A percentile compares a stretch with the other conserved stretches of the same genome.
Conservation (phyloP, 2,888 invertebrate genomes). For the Dysmachus trigonus region DNA sequence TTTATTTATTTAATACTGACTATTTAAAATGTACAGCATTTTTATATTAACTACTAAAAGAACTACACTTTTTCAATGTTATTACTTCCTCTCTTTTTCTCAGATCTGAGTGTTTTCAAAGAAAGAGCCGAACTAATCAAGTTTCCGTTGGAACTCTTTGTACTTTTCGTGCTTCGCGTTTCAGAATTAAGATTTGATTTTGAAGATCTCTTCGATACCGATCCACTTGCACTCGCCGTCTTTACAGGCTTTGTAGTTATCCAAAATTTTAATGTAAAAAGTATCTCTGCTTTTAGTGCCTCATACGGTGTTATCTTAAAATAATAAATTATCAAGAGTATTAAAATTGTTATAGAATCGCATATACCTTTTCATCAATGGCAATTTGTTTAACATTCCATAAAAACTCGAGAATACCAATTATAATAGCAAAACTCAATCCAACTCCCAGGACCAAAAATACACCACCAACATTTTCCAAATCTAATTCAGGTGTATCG, state of each 20-base stretch:
- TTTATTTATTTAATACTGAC: not conserved
- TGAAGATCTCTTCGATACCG: slow-evolving; percentile 55
- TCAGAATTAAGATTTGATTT: slow-evolving; percentile 52
- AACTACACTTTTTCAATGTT: not conserved
- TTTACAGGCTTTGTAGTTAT: slow-evolving; percentile 76
- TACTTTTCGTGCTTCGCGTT: not conserved
- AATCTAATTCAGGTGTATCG: slow-evolving; percentile 60
- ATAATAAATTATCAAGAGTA: not conserved
- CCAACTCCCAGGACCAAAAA: slow-evolving; percentile 86
- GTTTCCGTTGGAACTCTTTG: not conserved
- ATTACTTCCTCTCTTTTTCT: not conserved
- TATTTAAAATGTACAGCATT: not conserved
- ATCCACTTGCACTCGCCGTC: slow-evolving; percentile 52
- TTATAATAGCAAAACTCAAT: slow-evolving; percentile 73
- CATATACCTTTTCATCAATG: slow-evolving; percentile 77
- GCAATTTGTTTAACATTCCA: slow-evolving; percentile 84
- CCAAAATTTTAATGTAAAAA: slow-evolving; percentile 78
- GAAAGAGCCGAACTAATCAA: not conserved
- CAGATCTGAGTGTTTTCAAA: not conserved
- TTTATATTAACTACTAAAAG: not conserved
- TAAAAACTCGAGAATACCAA: slow-evolving; percentile 85
- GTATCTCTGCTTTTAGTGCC: slow-evolving; percentile 74
- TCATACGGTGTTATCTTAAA: slow-evolving; percentile 73
- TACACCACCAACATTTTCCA: slow-evolving; percentile 86
- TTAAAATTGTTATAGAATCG: not conserved